phyloP scores from a whole-genome alignment of 2,113 vertebrate species.

The Chamaetylas fuelleborni region DNA sequence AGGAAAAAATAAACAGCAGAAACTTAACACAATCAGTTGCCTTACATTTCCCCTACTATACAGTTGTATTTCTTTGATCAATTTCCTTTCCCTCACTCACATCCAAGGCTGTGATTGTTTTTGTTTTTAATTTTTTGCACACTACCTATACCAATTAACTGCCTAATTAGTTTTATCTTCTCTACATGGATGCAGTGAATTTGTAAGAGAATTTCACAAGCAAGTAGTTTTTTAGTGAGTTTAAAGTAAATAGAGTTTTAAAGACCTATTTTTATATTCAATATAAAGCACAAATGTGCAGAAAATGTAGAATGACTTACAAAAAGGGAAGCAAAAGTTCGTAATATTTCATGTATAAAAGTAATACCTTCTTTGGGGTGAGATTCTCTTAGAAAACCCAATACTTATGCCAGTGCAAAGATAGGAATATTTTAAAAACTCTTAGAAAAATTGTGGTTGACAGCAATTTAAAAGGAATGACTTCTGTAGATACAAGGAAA shows the following conservation, averaged over 20 bases:
- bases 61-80: constrained; percentile 38
- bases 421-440: constrained; percentile 68
- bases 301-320: constrained; percentile 82
- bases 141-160: constrained; percentile 81
- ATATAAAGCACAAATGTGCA: constrained; percentile 83
- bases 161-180: constrained; percentile 78
- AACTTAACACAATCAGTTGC: constrained; percentile 48
- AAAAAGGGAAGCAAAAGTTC: constrained; percentile 78
- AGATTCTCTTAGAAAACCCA: constrained; percentile 72
- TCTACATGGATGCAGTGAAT: constrained; percentile 82
- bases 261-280: constrained; percentile 86
- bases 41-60: constrained; percentile 53
- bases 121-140: constrained; percentile 67
- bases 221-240: constrained; percentile 86
- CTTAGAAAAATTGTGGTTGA: constrained; percentile 65
- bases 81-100: constrained; percentile 17
- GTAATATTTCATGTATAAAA: constrained; percentile 78
- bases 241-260: constrained; percentile 81
- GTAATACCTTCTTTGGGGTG: constrained; percentile 78
- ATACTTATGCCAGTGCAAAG: constrained; percentile 76
- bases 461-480: constrained; percentile 67
- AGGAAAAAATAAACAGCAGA: constrained; percentile 15
- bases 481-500: constrained; percentile 66
- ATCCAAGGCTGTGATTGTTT: constrained; percentile 64
- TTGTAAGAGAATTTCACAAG: constrained; percentile 87